Evolutionary conservation across 1,140 invertebrate genomes (phyloP).

Genomic region (Drosophila jambulina): DNA sequence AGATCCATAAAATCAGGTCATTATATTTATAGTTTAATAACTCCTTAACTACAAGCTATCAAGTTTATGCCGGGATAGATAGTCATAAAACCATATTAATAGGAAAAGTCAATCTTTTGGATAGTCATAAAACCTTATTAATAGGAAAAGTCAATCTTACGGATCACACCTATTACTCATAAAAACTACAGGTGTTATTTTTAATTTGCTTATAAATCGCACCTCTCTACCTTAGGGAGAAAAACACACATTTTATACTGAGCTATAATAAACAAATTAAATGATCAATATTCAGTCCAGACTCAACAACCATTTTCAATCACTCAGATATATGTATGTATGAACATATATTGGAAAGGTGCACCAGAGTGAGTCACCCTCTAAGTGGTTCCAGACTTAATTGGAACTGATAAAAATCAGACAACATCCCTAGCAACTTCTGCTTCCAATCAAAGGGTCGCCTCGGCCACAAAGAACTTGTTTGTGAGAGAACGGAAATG

Average conservation of each 20-base stretch:
- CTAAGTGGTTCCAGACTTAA: conserved; percentile 45
- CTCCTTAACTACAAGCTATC: not conserved
- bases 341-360: conserved; percentile 13
- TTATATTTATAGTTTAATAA: not conserved
- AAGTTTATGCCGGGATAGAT: not conserved
- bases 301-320: not conserved
- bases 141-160: not conserved
- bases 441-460: conserved; percentile 39
- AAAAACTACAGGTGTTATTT: conserved; percentile 4
- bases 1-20: not conserved
- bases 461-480: conserved; percentile 35
- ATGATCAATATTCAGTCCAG: not conserved
- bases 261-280: conserved; percentile 1
- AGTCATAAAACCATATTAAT: conserved; percentile 13
- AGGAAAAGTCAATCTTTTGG: not conserved
- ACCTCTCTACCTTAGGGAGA: not conserved
- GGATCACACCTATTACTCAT: conserved; percentile 9
- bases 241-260: conserved; percentile 8
- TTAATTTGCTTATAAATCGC: conserved; percentile 1
- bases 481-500: conserved; percentile 45
- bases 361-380: conserved; percentile 22
- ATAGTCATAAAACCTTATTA: conserved; percentile 4
- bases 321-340: not conserved
- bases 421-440: conserved; percentile 21
- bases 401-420: conserved; percentile 70